phyloP scores from a whole-genome alignment of 1,140 invertebrate species.

The Drosophila persimilis region DNA sequence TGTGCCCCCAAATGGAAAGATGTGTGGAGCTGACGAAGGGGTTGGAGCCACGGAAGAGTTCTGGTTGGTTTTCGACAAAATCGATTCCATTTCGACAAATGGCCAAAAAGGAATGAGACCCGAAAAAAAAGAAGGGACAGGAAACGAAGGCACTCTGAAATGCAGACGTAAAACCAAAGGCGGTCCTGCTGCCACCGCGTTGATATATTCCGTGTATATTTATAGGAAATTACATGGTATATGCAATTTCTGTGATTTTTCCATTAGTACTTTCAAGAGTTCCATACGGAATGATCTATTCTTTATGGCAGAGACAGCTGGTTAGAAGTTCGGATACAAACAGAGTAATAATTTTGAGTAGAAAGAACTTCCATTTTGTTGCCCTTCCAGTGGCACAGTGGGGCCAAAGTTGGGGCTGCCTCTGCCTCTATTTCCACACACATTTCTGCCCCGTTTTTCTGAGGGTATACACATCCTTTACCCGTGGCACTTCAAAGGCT shows the following conservation, averaged over 20 bases:
- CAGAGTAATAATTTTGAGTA: no score
- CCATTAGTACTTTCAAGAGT: no score
- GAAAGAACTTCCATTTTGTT: no score
- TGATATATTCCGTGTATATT: no score
- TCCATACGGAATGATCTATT: no score
- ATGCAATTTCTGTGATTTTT: no score
- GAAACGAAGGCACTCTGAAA: conserved; percentile 5
- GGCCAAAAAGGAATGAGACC: conserved; percentile 33
- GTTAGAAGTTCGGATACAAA: no score
- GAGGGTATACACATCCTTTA: no score
- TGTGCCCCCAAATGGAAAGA: conserved; percentile 15
- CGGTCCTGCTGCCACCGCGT: not conserved
- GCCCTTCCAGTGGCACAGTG: not conserved
- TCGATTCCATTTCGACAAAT: conserved; percentile 69
- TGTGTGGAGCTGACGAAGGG: not conserved
- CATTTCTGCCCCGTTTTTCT: no score
- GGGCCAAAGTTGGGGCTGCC: not conserved
- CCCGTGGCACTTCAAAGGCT: conserved; percentile 14
- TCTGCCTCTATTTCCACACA: no score
- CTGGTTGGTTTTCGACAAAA: conserved; percentile 38
- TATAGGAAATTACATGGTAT: no score
- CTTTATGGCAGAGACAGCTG: no score
- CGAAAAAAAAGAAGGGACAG: conserved; percentile 19
- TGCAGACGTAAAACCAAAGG: conserved; percentile 27
- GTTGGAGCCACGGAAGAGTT: not conserved